Percentiles rank a stretch among this genome's conserved stretches.
phyloP scores from a whole-genome alignment of 2,113 vertebrate genomes.

The Seriola quinqueradiata region DNA sequence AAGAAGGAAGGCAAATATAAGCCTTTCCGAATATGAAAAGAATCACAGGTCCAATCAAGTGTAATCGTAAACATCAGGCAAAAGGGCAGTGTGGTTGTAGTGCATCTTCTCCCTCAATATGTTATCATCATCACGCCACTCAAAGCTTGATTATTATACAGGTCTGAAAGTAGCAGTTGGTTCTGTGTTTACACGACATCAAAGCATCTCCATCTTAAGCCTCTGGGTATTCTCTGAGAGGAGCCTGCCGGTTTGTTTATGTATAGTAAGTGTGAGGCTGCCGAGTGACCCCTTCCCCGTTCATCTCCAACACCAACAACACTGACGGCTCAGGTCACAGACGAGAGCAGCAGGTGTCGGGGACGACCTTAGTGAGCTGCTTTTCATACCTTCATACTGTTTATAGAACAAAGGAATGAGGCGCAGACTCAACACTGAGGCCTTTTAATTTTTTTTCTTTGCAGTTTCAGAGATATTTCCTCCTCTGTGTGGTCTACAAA shows the following conservation, averaged over 20 bases:
- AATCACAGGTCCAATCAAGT: background rate
- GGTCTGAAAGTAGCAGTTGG: constrained; percentile 7
- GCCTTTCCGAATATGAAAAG: background rate
- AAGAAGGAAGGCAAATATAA: background rate
- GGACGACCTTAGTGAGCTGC: background rate
- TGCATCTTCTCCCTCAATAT: background rate
- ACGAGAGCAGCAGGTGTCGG: constrained; percentile 32
- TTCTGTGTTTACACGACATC: constrained; percentile 7
- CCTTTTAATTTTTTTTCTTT: background rate
- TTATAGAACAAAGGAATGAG: constrained; percentile 39
- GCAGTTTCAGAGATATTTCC: background rate
- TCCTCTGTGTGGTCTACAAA: background rate
- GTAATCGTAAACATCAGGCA: background rate
- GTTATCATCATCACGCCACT: background rate
- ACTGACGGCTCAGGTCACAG: background rate
- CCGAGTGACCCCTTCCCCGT: constrained; percentile 16
- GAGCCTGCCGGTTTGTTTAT: constrained; percentile 25
- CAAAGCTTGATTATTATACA: constrained; percentile 16
- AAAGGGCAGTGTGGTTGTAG: background rate
- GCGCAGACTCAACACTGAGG: background rate
- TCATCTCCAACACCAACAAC: background rate
- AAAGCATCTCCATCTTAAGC: constrained; percentile 16
- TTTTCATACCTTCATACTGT: constrained; percentile 12
- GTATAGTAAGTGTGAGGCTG: background rate
- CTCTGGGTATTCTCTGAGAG: constrained; percentile 20